Base-by-base conservation (phyloP, 2,888 invertebrate species). In the Electrophaes corylata region DNA sequence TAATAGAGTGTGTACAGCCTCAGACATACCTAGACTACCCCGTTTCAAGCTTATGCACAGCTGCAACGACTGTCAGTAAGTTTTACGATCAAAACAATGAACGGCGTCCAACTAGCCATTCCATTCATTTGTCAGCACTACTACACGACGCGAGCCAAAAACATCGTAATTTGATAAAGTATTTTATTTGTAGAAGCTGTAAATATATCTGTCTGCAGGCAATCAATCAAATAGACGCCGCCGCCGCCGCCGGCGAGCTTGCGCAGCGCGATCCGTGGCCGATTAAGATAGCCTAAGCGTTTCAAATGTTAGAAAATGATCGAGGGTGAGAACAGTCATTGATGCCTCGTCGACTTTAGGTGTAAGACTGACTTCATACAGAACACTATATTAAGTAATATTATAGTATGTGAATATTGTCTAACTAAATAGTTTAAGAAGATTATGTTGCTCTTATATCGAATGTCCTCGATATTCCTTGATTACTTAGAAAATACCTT, bases 151-250 rank as follows among this genome's bases (percentile, higher is more conserved):
- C 44, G 33, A 39, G 37, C 18, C 39, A 37, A 45, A 50, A 50
- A 50, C 43, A 50, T 40, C 56, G 43, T 56, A 29, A 55, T 55
- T 56, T 39, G 41, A 29, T 26, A 31, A 39, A 39, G 46, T 19
- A 39, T 55, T 54, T 55, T 44, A 56, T 50, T 45, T 23, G 40
- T 50, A 45, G 46, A 43, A 47, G 53, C 16, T n/a, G 47, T 41
- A 31, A 48, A 62, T 52, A 56, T 43, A 53, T 57, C 51, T 57
- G 51, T 59, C 59, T 10, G 35, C 57, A 33, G 48, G 37, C 47
- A 31, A 64, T 66, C 57, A 50, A 63, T 66, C 63, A 61, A 49
- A 41, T 47, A 52, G 61, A 53, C 58, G 51, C 39, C 55, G 43
- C 18, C 46, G 23, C 50, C 49, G 61, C 51, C 58, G 51, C 39